Conservation (phyloP, 2,888 invertebrate species). For the Ormyrus nitidulus region DNA sequence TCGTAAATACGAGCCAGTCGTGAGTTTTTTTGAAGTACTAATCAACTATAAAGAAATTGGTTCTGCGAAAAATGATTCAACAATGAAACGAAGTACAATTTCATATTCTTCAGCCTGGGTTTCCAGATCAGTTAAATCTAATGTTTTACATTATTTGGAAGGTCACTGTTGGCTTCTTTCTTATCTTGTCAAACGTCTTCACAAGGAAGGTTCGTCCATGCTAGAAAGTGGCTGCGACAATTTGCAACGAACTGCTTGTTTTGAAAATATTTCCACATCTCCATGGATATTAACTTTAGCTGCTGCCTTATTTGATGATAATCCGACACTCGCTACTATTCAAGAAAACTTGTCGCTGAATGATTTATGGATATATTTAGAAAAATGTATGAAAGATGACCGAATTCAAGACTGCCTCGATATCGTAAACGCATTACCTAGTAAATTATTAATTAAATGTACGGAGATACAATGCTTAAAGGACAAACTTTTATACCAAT, state of each 20-base stretch:
- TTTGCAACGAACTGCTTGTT: slow-evolving; percentile 77
- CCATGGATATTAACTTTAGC: slow-evolving; percentile 75
- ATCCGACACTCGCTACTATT: slow-evolving; percentile 79
- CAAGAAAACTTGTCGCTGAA: slow-evolving; percentile 78
- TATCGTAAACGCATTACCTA: slow-evolving; percentile 79
- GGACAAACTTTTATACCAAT: slow-evolving; percentile 79
- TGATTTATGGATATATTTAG: slow-evolving; percentile 77
- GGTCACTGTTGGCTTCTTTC: slow-evolving; percentile 83
- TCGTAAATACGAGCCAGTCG: slow-evolving; percentile 54
- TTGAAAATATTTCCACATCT: slow-evolving; percentile 80
- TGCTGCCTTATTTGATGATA: slow-evolving; percentile 78
- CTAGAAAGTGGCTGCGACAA: slow-evolving; percentile 78
- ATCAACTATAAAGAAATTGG: slow-evolving; percentile 60
- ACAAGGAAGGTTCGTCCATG: slow-evolving; percentile 77
- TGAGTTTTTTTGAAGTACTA: slow-evolving; percentile 62
- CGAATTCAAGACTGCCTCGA: slow-evolving; percentile 74
- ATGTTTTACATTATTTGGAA: slow-evolving; percentile 80
- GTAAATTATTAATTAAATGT: slow-evolving; percentile 77
- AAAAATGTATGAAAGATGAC: slow-evolving; percentile 75
- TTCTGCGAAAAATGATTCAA: neutral
- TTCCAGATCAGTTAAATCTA: slow-evolving; percentile 73
- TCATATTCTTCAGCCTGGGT: slow-evolving; percentile 61
- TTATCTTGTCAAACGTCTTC: slow-evolving; percentile 82
- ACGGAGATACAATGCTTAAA: slow-evolving; percentile 78
- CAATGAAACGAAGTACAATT: slow-evolving; percentile 40